phyloP scores from a whole-genome alignment of 2,888 invertebrate species.

The Machimus rusticus region DNA sequence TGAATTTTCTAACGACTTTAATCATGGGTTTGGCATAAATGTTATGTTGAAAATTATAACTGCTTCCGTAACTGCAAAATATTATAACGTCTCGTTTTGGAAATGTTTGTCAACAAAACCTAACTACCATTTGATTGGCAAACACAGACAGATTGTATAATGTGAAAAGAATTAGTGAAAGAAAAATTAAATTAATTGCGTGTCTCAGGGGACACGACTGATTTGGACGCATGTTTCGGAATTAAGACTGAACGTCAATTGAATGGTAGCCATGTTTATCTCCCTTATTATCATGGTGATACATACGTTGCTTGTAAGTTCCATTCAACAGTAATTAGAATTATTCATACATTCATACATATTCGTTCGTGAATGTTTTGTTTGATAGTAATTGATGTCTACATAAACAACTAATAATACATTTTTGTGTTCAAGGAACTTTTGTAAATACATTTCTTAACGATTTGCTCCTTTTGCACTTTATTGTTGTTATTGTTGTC shows the following conservation, averaged over 20 bases:
- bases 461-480: not conserved
- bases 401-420: not conserved
- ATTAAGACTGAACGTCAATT: conserved; percentile 75
- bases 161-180: not conserved
- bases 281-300: conserved; percentile 85
- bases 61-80: conserved; percentile 15
- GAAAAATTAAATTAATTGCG: conserved; percentile 7
- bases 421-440: not conserved
- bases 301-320: conserved; percentile 82
- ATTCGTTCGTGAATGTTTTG: not conserved
- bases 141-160: conserved; percentile 33
- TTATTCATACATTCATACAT: not conserved
- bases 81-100: conserved; percentile 6
- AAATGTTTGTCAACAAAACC: not conserved
- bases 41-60: not conserved
- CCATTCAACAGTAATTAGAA: not conserved
- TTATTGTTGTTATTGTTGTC: not conserved
- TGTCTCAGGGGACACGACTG: conserved; percentile 59
- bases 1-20: not conserved
- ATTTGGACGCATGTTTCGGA: conserved; percentile 62
- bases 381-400: not conserved
- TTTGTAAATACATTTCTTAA: not conserved
- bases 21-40: not conserved
- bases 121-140: conserved; percentile 48
- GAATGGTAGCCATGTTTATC: conserved; percentile 81